A percentile compares a stretch with the other conserved stretches of the same genome.
These are phyloP conservation scores for Microcebus lehilahytsara DNA, from an alignment of 2,113 vertebrate species.

Conservation along the genomic window DNA sequence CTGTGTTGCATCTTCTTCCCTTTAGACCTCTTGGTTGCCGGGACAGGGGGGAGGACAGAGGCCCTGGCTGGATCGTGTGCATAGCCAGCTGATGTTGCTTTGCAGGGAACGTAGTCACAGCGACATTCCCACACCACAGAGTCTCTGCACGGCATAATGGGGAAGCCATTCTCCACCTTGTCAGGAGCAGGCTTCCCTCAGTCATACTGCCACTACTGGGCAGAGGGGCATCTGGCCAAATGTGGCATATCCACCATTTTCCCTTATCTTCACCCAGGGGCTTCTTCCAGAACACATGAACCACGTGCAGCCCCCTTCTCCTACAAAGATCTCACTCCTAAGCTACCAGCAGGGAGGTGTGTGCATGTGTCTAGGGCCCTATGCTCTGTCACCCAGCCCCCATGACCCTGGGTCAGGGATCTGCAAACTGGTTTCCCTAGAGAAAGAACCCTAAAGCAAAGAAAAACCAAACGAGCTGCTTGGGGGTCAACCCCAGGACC, in stretches of 20 bases:
- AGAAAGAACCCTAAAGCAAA: neutral
- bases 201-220: neutral
- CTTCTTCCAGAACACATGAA: neutral
- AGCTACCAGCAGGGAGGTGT: rapidly evolving
- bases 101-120: no score
- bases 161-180: neutral
- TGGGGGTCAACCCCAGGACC: neutral
- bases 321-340: neutral
- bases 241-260: rapidly evolving
- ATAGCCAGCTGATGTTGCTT: neutral
- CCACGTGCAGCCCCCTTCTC: neutral
- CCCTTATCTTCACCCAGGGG: neutral
- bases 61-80: rapidly evolving
- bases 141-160: rapidly evolving
- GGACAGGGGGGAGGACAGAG: neutral
- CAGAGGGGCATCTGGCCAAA: neutral
- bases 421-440: neutral
- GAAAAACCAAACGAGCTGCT: neutral
- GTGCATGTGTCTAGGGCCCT: neutral
- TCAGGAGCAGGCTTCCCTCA: neutral
- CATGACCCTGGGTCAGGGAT: neutral
- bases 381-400: no score
- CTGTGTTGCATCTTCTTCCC: neutral
- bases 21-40: neutral
- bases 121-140: rapidly evolving